Conservation (phyloP, 2,797 vertebrate species). For the Hoplostethus mediterraneus region DNA sequence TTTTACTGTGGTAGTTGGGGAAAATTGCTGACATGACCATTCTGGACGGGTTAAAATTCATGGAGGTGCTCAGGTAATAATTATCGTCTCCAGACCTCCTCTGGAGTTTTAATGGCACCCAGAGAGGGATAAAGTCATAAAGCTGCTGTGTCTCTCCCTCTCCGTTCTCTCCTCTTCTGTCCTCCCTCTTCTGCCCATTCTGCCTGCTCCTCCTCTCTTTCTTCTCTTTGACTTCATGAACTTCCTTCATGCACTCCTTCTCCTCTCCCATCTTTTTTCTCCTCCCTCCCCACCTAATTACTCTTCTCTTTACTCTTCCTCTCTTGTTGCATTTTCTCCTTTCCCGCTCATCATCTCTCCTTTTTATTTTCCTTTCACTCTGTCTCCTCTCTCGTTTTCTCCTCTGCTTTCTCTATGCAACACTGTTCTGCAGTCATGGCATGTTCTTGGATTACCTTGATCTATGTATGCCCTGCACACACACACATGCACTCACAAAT, state of each 20-base stretch:
- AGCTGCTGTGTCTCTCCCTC: conserved; percentile 31
- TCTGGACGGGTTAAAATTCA: conserved; percentile 55
- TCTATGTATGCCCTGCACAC: neutral
- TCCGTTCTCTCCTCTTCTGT: neutral
- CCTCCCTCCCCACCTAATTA: neutral
- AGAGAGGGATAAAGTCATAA: conserved; percentile 58
- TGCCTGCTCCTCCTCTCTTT: neutral
- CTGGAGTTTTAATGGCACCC: conserved; percentile 52
- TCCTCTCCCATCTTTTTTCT: neutral
- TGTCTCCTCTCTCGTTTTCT: neutral
- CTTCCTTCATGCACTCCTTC: neutral
- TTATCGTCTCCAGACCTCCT: conserved; percentile 54
- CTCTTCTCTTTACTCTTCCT: neutral
- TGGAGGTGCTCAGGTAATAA: conserved; percentile 41
- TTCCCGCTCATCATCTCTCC: neutral
- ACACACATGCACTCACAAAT: neutral
- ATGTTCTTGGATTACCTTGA: neutral
- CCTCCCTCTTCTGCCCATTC: neutral
- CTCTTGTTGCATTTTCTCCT: neutral
- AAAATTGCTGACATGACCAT: conserved; percentile 50
- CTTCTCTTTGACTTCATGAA: neutral
- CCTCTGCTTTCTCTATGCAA: neutral
- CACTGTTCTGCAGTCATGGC: neutral
- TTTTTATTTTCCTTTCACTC: conserved; percentile 1
- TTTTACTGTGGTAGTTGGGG: conserved; percentile 9